Percentiles rank a stretch among this genome's conserved stretches.
Conservation (phyloP, 2,797 vertebrate genomes). For the Taenioides sp. region DNA sequence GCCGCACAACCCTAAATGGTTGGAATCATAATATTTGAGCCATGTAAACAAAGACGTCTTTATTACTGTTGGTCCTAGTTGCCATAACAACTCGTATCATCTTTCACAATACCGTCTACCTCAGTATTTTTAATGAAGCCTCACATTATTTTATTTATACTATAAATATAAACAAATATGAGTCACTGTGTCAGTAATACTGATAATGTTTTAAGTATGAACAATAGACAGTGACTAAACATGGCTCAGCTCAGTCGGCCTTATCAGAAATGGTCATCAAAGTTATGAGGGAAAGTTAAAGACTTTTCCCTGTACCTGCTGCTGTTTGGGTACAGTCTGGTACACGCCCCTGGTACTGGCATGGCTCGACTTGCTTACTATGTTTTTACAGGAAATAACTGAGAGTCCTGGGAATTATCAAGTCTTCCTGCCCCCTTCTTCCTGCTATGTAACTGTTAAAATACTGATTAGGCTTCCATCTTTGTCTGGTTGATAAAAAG, state of each 20-base stretch:
- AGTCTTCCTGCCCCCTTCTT: constrained; percentile 8
- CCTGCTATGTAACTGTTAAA: constrained; percentile 6
- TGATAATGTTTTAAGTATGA: background rate
- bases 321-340: constrained; percentile 41
- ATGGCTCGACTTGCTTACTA: constrained; percentile 2
- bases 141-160: background rate
- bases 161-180: background rate
- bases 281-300: constrained; percentile 30
- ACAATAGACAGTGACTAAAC: background rate
- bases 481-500: background rate
- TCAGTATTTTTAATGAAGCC: background rate
- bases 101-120: background rate
- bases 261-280: constrained; percentile 13
- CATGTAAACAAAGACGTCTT: background rate
- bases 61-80: background rate
- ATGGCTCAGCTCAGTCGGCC: background rate
- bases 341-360: constrained; percentile 4
- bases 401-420: constrained; percentile 31
- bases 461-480: constrained; percentile 7
- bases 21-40: background rate
- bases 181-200: background rate
- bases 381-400: constrained; percentile 24
- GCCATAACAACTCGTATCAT: background rate
- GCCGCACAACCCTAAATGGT: background rate
- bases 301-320: constrained; percentile 29